Evolutionary conservation across 2,113 vertebrate species (phyloP), one percentile per base, ranked within the genome.

Genomic region (Speoplatyrhinus poulsoni): DNA sequence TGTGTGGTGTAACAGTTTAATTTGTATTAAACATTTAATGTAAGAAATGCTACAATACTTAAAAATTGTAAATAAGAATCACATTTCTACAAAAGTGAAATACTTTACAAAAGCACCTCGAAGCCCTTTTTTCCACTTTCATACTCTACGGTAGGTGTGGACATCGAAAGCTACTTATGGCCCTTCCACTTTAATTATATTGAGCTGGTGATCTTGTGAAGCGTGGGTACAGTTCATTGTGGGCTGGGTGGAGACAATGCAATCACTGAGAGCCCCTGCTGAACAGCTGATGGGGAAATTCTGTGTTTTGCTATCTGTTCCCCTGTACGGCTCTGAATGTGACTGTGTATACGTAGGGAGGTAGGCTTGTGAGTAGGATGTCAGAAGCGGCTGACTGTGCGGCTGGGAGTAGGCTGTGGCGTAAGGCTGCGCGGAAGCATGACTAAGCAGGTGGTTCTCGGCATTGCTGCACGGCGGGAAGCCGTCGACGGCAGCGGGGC

Each of bases 151-250:
- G 63, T 47, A 55, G 53, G 2, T 13, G n/a, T 32, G 41, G 36
- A 61, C 62, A 62, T 7, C 46, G 9, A 69, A 65, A 47, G n/a
- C 26, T 26, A 12, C 36, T 46, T 82, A 93, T 12, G 90, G 84
- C 19, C 79, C 91, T 76, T 94, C 92, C 32, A 92, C 90, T 83
- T 93, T 94, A 50, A 93, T 88, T 60, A 83, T 89, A 72, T 76
- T 92, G 67, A 89, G 72, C 61, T 90, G 85, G 3, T 83, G 67
- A 60, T 91, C 79, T 57, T 81, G 82, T 5, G 82, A 59, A 12
- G 76, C 57, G 4, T 69, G 82, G 46, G 59, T 53, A 0, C 78
- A 57, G 65, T 75, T 84, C 78, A 85, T 52, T 63, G 65, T 62
- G 0, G 65, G 58, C 64, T 71, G 86, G 7, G 74, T 69, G 9